Evolutionary conservation across 2,797 vertebrate genomes (phyloP), one percentile per base, ranked within the genome.

Genomic region (Simalia tracyae): DNA sequence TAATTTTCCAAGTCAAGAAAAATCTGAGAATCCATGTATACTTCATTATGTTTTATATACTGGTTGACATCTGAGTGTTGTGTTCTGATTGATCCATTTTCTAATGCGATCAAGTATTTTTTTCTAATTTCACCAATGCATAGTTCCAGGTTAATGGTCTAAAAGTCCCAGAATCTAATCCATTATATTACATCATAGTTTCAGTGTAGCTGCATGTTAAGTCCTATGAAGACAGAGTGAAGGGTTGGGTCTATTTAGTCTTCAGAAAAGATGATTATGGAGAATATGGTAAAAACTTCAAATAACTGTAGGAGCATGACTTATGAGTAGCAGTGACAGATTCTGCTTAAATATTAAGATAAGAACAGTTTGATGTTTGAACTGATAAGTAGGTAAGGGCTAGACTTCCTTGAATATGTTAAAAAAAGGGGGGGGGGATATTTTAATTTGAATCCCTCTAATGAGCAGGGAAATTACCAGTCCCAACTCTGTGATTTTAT

Each of bases 91-190:
- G 19, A 42, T 87, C 2, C 15, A 24, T 31, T 24, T 84, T 90
- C 92, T 93, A 54, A 93, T 95, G 63, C 93, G 88, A 93, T 94
- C 36, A 86, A 66, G 1, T 54, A 2, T 66, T 86, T n/a, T 90
- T 93, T 72, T 92, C 88, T 88, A 57, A 0, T 68, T 92, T 95
- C 91, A 50, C 92, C 95, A 87, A 93, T 96, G 56, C 11, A 50
- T 86, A 17, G 14, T 76, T 36, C 17, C 31, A 76, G 68, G 68
- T 76, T 76, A 42, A 76, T 42, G 42, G 17, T 60, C 17, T 19
- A 60, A 19, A 60, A 60, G 9, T 76, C 5, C 36, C 36, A 72
- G 66, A 72, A 31, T 72, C 17, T n/a, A 68, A 68, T 68, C 66
- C n/a, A 17, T 68, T 68, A 76, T 66, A 68, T n/a, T 68, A 68